These are phyloP conservation scores for Pachypeltis micranthus DNA, from an alignment of 1,140 invertebrate species.

Conservation along the genomic window DNA sequence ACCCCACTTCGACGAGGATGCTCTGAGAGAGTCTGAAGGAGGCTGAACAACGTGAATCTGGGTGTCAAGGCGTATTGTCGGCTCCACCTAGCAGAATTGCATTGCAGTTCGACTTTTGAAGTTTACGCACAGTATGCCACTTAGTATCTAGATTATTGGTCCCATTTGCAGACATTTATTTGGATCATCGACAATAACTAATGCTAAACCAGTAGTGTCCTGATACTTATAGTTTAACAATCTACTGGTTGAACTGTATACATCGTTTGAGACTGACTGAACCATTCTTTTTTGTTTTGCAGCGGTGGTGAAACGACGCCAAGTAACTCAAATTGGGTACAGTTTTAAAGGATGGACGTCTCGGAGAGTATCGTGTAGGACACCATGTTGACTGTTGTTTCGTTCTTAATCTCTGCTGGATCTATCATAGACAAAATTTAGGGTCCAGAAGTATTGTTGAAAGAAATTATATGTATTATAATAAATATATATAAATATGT, in stretches of 20 bases:
- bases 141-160: slow-evolving; percentile 3
- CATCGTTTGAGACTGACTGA: no score
- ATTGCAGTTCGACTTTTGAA: no score
- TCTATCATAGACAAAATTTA: neutral
- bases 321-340: slow-evolving; percentile 55
- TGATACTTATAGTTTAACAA: neutral
- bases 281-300: slow-evolving; percentile 26
- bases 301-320: slow-evolving; percentile 36
- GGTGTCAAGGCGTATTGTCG: no score
- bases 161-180: slow-evolving; percentile 9
- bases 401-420: neutral
- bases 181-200: neutral
- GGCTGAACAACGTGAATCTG: no score
- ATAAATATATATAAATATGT: no score
- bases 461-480: neutral
- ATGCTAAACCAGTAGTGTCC: neutral
- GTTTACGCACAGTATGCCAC: neutral
- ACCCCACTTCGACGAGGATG: no score
- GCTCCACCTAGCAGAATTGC: no score
- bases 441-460: neutral
- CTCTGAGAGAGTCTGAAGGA: no score
- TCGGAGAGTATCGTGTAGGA: neutral
- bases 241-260: neutral
- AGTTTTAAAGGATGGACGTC: slow-evolving; percentile 46
- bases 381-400: slow-evolving; percentile 3